phyloP scores from a whole-genome alignment of 2,113 vertebrate species.

The Apistogramma diplotaenia region DNA sequence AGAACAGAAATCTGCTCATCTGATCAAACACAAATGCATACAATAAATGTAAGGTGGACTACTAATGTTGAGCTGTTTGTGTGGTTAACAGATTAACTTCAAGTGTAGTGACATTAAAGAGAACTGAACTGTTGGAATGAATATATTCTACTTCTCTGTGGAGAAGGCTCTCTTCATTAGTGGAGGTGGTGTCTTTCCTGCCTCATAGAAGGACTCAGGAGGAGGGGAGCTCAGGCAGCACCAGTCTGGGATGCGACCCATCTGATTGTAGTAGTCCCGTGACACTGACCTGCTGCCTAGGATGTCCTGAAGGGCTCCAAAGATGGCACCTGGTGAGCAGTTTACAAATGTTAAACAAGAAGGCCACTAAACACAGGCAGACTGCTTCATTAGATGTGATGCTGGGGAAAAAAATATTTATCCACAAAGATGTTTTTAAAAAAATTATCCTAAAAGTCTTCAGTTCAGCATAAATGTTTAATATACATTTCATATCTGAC shows the following conservation, averaged over 20 bases:
- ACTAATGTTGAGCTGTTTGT: neutral
- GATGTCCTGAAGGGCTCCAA: conserved; percentile 95
- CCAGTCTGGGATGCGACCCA: conserved; percentile 94
- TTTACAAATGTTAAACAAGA: neutral
- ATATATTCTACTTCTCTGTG: conserved; percentile 86
- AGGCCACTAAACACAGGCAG: fast-evolving
- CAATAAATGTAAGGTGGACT: neutral
- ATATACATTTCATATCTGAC: conserved; percentile 68
- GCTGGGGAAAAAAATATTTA: neutral
- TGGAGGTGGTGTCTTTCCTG: conserved; percentile 88
- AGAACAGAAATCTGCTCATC: neutral
- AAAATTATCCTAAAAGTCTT: too few relatives aligned
- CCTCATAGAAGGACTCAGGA: conserved; percentile 89
- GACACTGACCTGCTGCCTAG: conserved; percentile 94
- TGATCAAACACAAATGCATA: neutral
- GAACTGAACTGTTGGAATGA: neutral
- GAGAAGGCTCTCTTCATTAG: conserved; percentile 98
- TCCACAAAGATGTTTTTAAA: neutral
- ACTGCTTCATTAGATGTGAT: neutral
- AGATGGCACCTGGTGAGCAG: conserved; percentile 85
- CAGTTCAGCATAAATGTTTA: neutral
- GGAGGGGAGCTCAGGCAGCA: conserved; percentile 92
- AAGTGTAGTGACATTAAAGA: neutral
- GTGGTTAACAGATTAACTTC: neutral
- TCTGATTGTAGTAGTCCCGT: conserved; percentile 94